phyloP scores from a whole-genome alignment of 2,888 invertebrate genomes.

The Bugula neritina region DNA sequence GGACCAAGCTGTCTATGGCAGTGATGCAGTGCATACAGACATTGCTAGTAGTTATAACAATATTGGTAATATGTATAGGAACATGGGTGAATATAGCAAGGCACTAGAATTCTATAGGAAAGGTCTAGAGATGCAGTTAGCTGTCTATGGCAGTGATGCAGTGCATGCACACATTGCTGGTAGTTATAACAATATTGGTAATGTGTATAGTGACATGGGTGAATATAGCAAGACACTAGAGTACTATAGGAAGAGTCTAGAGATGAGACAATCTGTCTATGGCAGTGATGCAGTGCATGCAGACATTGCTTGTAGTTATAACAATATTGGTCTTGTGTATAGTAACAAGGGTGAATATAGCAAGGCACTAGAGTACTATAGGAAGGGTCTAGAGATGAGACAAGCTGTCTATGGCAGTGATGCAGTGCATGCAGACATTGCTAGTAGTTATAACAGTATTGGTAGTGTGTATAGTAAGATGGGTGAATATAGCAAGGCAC shows the following conservation, averaged over 20 bases:
- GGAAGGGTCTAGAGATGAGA: not conserved
- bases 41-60: not conserved
- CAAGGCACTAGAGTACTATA: not conserved
- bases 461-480: not conserved
- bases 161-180: not conserved
- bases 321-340: not conserved
- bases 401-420: not conserved
- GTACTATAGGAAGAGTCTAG: not conserved
- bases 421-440: not conserved
- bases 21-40: not conserved
- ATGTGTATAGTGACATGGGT: not conserved
- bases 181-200: not conserved
- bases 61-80: not conserved
- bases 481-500: not conserved
- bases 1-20: not conserved
- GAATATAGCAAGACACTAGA: not conserved
- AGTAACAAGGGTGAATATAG: not conserved
- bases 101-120: not conserved
- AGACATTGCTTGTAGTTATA: not conserved
- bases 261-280: not conserved
- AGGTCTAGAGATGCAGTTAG: not conserved
- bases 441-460: not conserved
- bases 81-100: not conserved
- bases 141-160: not conserved
- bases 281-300: not conserved